phyloP scores from a whole-genome alignment of 1,140 invertebrate genomes.

The Drosophila kurseongensis region DNA sequence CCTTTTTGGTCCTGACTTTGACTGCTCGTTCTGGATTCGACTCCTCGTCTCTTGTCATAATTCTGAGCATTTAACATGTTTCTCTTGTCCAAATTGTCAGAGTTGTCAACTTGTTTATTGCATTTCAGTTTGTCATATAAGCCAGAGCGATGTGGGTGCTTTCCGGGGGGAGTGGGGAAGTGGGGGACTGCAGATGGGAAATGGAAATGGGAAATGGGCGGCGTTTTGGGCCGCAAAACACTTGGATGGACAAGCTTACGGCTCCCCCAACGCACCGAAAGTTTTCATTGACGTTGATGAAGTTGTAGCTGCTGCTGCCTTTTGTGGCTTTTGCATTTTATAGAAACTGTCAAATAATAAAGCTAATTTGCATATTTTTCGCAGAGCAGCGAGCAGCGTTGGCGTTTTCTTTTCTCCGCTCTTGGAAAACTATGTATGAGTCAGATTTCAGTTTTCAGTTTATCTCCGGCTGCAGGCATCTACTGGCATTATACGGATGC shows the following conservation, averaged over 20 bases:
- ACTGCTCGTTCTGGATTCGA: slow-evolving; percentile 29
- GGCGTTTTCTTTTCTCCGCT: slow-evolving; percentile 2
- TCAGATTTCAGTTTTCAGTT: slow-evolving; percentile 11
- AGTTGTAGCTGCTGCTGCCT: slow-evolving; percentile 48
- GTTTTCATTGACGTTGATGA: slow-evolving; percentile 65
- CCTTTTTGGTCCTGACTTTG: not conserved
- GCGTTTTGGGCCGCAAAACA: slow-evolving; percentile 12
- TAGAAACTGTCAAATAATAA: slow-evolving; percentile 67
- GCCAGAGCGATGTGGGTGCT: slow-evolving; percentile 27
- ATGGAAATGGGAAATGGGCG: not conserved
- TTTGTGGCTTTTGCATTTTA: slow-evolving; percentile 67
- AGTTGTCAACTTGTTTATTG: slow-evolving; percentile 75
- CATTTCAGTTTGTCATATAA: slow-evolving; percentile 68
- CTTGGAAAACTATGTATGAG: slow-evolving; percentile 18
- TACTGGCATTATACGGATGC: slow-evolving; percentile 8
- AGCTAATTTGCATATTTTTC: slow-evolving; percentile 64
- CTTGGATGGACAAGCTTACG: slow-evolving; percentile 30
- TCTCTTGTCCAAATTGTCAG: slow-evolving; percentile 74
- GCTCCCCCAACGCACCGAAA: slow-evolving; percentile 23
- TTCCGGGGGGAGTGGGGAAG: not conserved
- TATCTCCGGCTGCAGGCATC: slow-evolving; percentile 27
- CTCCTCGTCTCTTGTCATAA: slow-evolving; percentile 62
- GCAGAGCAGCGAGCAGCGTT: slow-evolving; percentile 6
- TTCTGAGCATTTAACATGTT: slow-evolving; percentile 71
- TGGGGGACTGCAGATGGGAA: too few species aligned